Conservation (phyloP, 2,113 vertebrate genomes). For the Peromyscus polionotus region DNA sequence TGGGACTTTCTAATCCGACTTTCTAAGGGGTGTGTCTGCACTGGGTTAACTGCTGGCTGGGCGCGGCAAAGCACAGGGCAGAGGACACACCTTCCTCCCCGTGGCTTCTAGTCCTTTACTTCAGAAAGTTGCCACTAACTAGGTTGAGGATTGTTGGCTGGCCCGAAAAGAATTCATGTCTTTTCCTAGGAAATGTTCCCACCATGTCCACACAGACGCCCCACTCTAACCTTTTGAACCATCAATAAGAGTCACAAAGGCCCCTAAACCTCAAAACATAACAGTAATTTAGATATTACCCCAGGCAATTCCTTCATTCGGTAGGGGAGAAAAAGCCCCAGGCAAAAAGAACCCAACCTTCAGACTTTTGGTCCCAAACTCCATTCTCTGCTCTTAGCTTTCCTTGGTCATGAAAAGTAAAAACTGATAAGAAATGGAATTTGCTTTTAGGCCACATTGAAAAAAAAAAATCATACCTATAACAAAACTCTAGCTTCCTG, state of each 20-base stretch:
- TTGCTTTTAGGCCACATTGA: constrained; percentile 24
- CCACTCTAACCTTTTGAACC: not conserved
- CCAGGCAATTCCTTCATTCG: not conserved
- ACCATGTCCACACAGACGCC: not conserved
- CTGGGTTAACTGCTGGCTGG: not conserved
- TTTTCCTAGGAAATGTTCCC: not conserved
- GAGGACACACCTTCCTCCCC: not conserved
- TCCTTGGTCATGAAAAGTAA: constrained; percentile 43
- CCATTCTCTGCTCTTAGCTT: not conserved
- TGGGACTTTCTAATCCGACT: not conserved
- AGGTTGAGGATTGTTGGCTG: not conserved
- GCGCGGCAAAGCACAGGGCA: not conserved
- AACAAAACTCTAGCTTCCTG: constrained; percentile 48
- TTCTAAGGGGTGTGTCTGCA: not conserved
- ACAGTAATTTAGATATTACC: not conserved
- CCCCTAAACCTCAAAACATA: not conserved
- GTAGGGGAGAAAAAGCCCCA: not conserved
- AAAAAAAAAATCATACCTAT: constrained; percentile 30
- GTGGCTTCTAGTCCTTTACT: not conserved
- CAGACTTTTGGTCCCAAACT: not conserved
- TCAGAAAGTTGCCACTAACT: not conserved
- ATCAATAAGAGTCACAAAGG: not conserved
- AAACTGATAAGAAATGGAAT: constrained; percentile 61
- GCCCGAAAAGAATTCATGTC: not conserved
- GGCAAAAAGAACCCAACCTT: not conserved